Evolutionary conservation across 2,113 vertebrate genomes (phyloP), one percentile per base, ranked within the genome.

Genomic region (Sylvietta virens): DNA sequence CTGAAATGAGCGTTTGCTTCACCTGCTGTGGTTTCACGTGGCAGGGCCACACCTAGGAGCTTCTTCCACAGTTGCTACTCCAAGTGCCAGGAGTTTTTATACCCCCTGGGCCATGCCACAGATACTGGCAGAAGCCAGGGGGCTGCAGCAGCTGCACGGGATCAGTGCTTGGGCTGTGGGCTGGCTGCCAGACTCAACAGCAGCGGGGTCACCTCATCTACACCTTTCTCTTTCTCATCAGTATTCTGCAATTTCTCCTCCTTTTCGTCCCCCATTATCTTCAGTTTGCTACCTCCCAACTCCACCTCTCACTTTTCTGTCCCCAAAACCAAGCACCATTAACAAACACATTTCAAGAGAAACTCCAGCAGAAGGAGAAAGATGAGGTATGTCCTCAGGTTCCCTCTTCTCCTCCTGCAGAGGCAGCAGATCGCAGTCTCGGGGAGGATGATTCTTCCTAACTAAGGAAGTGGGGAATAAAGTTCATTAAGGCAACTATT

Each of bases 81-180:
- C 39, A 60, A 44, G 23, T 16, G 18, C 11, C 18, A 30, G 22
- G 33, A 64, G 53, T 6, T 64, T 64, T 92, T 24, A 50, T 7
- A 53, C 1, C 5, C 42, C 5, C 5, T 17, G 20, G 11, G n/a
- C 45, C 5, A 0, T 27, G 22, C 20, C 27, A 35, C 48, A 27
- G 27, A 33, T 5, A 13, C 30, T 11, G 53, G 26, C 13, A 26
- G 48, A 57, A 60, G 27, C 4, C 7, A 0, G 9, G 54, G 22
- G 37, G 31, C 26, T 73, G n/a, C 56, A 48, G 30, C 10, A 26
- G 12, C 74, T 50, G 26, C 4, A 2, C 47, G 35, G 20, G 10
- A 61, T 44, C 61, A 31, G n/a, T 20, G 33, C 37, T 24, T 0
- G 1, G 61, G 33, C 74, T 35, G 48, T 10, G 47, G 45, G 14